A percentile compares a stretch with the other conserved stretches of the same genome.
Evolutionary conservation across 2,797 vertebrate genomes (phyloP).

Genomic region (Sparidentex hasta): DNA sequence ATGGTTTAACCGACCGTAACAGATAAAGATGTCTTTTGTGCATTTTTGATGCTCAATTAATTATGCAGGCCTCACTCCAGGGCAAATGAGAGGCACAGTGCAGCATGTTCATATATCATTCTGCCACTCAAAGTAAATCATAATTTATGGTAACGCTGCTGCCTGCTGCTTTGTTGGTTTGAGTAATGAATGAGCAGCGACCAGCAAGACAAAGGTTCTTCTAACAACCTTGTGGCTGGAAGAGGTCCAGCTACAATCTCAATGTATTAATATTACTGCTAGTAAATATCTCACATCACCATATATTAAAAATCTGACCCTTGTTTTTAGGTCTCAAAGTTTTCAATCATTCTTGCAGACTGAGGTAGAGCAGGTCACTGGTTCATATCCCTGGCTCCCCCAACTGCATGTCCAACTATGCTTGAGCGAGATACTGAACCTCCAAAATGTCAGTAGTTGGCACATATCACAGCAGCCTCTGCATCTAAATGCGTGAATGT

Average conservation of each 20-base stretch:
- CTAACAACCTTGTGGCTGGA: neutral
- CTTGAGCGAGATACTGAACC: too few relatives aligned
- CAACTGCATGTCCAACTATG: too few relatives aligned
- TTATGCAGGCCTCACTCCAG: neutral
- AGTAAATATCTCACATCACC: neutral
- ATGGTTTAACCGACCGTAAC: neutral
- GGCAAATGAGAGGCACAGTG: neutral
- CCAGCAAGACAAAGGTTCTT: neutral
- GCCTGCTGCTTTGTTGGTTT: conserved; percentile 7
- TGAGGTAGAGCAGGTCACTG: too few relatives aligned
- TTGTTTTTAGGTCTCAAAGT: neutral
- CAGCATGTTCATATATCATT: neutral
- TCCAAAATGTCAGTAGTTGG: too few relatives aligned
- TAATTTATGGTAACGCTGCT: conserved; percentile 2
- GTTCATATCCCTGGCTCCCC: too few relatives aligned
- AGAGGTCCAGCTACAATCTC: neutral
- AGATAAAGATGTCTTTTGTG: neutral
- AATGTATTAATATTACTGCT: neutral
- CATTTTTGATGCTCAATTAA: conserved; percentile 13
- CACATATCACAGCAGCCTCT: too few relatives aligned
- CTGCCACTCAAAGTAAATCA: conserved; percentile 28
- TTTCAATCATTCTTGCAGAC: neutral
- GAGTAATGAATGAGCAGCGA: neutral
- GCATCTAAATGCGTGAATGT: too few relatives aligned
- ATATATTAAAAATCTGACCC: neutral